phyloP scores from a whole-genome alignment of 2,797 vertebrate genomes.

The Vespertilio murinus region DNA sequence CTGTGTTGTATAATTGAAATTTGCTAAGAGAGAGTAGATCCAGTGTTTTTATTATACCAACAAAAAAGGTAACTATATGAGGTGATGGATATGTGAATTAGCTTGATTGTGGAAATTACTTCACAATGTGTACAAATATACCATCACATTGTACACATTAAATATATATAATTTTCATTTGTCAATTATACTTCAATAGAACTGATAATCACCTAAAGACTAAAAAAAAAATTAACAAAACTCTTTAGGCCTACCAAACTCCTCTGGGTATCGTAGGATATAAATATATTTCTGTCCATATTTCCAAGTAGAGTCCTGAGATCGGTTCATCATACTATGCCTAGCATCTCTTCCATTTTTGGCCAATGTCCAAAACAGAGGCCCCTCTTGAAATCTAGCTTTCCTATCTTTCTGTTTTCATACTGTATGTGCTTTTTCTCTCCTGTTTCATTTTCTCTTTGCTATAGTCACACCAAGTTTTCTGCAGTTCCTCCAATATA shows the following conservation, averaged over 20 bases:
- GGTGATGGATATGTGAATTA: neutral
- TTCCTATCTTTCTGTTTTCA: neutral
- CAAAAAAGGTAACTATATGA: neutral
- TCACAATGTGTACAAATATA: neutral
- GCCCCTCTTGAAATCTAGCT: neutral
- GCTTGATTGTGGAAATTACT: neutral
- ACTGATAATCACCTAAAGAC: neutral
- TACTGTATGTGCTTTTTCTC: neutral
- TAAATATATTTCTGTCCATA: neutral
- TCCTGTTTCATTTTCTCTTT: neutral
- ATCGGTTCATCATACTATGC: neutral
- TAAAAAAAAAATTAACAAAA: neutral
- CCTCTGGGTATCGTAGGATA: neutral
- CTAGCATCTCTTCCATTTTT: neutral
- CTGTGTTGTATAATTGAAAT: neutral
- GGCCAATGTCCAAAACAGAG: conserved; percentile 3
- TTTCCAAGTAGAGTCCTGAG: neutral
- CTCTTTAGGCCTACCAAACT: neutral
- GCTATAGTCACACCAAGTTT: neutral
- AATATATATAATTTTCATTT: neutral
- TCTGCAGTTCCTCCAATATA: neutral
- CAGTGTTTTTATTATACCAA: neutral
- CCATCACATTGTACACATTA: neutral
- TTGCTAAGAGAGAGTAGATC: neutral
- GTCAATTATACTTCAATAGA: neutral